Conservation (phyloP, 2,888 invertebrate genomes). For the Gonocerus acuteangulatus region DNA sequence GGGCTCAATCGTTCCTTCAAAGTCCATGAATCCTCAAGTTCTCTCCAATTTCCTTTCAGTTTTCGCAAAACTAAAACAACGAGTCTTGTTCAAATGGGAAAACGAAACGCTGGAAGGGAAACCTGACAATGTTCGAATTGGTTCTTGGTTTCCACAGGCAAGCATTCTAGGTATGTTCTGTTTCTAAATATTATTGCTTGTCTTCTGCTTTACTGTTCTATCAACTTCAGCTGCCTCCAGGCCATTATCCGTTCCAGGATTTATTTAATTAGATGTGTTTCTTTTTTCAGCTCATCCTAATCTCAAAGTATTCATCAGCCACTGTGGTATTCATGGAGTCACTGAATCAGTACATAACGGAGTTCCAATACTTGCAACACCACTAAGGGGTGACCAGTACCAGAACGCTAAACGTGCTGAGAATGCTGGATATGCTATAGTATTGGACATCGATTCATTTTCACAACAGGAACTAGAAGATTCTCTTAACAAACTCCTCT, state of each 20-base stretch:
- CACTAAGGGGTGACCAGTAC: background rate
- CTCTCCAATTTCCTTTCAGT: constrained; percentile 60
- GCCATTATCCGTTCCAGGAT: background rate
- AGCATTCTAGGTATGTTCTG: constrained; percentile 40
- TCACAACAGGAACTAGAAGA: background rate
- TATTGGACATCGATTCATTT: background rate
- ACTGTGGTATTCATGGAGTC: constrained; percentile 5
- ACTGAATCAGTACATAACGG: background rate
- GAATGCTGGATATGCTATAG: background rate
- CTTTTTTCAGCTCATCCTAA: constrained; percentile 2
- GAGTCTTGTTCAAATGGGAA: constrained; percentile 70
- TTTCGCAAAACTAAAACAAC: constrained; percentile 65
- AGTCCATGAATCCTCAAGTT: constrained; percentile 44
- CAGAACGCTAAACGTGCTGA: background rate
- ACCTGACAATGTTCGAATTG: constrained; percentile 64
- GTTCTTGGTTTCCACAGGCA: constrained; percentile 60
- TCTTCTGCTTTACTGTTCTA: too few relatives aligned
- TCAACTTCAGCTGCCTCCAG: too few relatives aligned
- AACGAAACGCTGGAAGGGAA: constrained; percentile 41
- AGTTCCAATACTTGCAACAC: constrained; percentile 5
- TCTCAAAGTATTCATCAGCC: background rate
- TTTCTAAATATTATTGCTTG: too few relatives aligned
- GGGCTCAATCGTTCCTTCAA: constrained; percentile 54
- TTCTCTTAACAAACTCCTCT: background rate
- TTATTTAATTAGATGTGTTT: background rate